Base-by-base conservation (phyloP, 2,888 invertebrate genomes). In the Drosophila mercatorum region DNA sequence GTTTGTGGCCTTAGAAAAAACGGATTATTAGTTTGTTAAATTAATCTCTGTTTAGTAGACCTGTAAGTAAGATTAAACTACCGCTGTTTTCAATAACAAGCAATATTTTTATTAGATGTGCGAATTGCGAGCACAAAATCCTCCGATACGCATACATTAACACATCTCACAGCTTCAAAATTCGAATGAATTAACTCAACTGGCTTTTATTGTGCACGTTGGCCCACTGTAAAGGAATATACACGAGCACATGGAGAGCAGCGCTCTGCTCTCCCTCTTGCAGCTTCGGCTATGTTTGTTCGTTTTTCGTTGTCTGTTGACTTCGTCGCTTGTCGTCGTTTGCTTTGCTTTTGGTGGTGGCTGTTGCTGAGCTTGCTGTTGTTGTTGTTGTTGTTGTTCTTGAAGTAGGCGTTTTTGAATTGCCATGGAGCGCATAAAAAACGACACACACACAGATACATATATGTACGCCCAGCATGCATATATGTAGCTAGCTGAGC, bases 351-450 rank as follows among this genome's bases (percentile, higher is more conserved):
- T 51, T 64, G 62, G 66, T 72, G 41, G 73, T 82, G 72, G 78
- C 74, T 80, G 72, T 77, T 78, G 80, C 74, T 78, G 74, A 5
- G 26, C 28, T 74, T 79, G 72, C 75, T 80, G 82, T 76, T 47
- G 28, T 47, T 46, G 46, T 26, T 81, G 76, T 80, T 76, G 22
- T 69, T 78, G 71, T 59, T 64, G 71, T 75, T 89, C 85, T 85
- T 82, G 79, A 86, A 83, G 83, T 89, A 90, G 90, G 91, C 92
- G 91, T 91, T 90, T 83, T 87, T 88, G 87, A 90, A 89, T 87
- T 90, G 85, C 83, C 81, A 81, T 87, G 75, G 67, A 89, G 84
- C 71, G 68, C 85, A 89, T 89, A 83, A 88, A 89, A 85, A 88
- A 88, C 74, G 76, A 68, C 75, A 78, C 77, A 76, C 55, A 64